Percentiles rank a stretch among this genome's conserved stretches.
These are phyloP conservation scores for Neoascia interrupta DNA, from an alignment of 2,888 invertebrate genomes.

Conservation along the genomic window DNA sequence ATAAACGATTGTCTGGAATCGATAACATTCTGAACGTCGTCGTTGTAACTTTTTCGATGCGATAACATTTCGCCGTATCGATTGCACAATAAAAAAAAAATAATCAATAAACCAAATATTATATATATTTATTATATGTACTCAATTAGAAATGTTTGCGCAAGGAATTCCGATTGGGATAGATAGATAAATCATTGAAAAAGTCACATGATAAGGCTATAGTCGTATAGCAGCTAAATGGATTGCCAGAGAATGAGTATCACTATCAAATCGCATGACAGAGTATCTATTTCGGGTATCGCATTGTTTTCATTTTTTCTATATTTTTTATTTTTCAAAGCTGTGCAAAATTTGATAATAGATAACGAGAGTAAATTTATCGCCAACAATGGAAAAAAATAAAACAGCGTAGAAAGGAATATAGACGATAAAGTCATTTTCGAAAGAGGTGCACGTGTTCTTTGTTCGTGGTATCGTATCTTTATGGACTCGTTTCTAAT, in stretches of 20 bases:
- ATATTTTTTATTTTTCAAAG: not conserved
- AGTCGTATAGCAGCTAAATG: no score
- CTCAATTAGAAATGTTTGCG: constrained; percentile 14
- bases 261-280: constrained; percentile 23
- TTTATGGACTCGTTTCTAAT: no score
- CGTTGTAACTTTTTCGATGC: no score
- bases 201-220: no score
- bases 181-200: not conserved
- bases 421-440: constrained; percentile 2
- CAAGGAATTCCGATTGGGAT: not conserved
- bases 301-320: constrained; percentile 3
- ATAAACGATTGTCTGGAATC: no score
- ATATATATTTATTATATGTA: not conserved
- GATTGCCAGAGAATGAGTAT: constrained; percentile 20
- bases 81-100: constrained; percentile 46
- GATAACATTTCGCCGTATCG: constrained; percentile 37
- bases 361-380: not conserved
- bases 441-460: constrained; percentile 20
- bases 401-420: constrained; percentile 6
- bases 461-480: no score
- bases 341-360: constrained; percentile 5
- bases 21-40: no score
- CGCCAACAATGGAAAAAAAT: not conserved
- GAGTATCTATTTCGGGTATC: constrained; percentile 39
- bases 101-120: constrained; percentile 6